Evolutionary conservation across 2,113 vertebrate genomes (phyloP), one percentile per base, ranked within the genome.

Genomic region (Mobula hypostoma): DNA sequence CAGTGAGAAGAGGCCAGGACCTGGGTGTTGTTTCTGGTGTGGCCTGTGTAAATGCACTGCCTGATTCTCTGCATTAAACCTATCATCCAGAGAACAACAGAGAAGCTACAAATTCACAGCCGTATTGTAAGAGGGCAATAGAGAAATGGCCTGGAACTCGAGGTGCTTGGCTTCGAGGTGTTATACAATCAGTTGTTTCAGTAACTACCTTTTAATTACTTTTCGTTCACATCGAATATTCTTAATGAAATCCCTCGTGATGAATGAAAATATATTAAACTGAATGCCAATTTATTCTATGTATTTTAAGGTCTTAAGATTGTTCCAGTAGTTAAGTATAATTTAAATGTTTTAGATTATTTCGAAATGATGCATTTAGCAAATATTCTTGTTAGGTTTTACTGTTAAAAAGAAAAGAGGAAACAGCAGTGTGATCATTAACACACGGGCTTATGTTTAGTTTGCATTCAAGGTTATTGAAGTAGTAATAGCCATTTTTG

Each of bases 71-170:
- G 61, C n/a, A 19, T 90, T 68, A 90, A 90, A 90, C 7, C 29
- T 90, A n/a, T 93, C 68, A 56, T 93, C 36, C 90, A 56, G 91
- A 74, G 66, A 48, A 93, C 70, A 27, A 15, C 91, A 74, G 74
- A 93, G 9, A 32, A 48, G 36, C 90, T 48, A 74, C 32, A 74
- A 93, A 93, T 88, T 88, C 36, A 74, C 36, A 93, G 91, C 91
- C 56, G 68, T 15, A 74, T n/a, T 76, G 40, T 24, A 56, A 93
- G 21, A 74, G 70, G 36, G 17, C 91, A 14, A 29, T 14, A 68
- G 91, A 93, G 40, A 93, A 74, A 56, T 12, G 72, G 24, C 68
- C 70, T 9, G 40, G 91, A 93, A 24, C 70, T 76, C 9, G 11
- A 15, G 48, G 68, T 12, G 4, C 74, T 93, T 48, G 36, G 90